These are phyloP conservation scores for Achlya flavicornis DNA, from an alignment of 2,888 invertebrate species.

Conservation along the genomic window DNA sequence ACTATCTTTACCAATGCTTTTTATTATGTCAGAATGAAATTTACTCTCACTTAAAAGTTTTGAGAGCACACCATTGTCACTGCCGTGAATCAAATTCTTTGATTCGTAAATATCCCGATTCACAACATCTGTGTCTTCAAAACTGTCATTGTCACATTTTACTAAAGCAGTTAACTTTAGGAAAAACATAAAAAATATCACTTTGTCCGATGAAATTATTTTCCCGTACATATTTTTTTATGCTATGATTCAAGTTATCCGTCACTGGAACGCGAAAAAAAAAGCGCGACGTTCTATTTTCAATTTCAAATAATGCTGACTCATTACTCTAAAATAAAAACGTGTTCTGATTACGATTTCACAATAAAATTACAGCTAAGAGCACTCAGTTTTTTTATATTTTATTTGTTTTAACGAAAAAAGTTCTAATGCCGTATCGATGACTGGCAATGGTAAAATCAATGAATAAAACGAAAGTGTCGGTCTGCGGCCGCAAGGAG, in stretches of 20 bases:
- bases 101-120: conserved; percentile 53
- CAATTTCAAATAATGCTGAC: background rate
- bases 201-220: conserved; percentile 32
- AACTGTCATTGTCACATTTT: conserved; percentile 39
- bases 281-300: conserved; percentile 4
- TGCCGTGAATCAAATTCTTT: conserved; percentile 50
- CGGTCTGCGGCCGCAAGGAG: conserved; percentile 42
- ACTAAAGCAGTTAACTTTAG: conserved; percentile 28
- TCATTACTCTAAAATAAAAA: background rate
- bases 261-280: conserved; percentile 2
- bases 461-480: conserved; percentile 58
- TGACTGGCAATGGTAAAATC: conserved; percentile 9
- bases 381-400: background rate
- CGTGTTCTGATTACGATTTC: background rate
- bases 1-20: conserved; percentile 45
- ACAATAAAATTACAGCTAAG: conserved; percentile 2
- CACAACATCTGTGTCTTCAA: conserved; percentile 37
- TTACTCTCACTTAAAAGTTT: conserved; percentile 56
- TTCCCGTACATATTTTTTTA: conserved; percentile 26
- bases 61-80: conserved; percentile 42
- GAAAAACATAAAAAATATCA: conserved; percentile 45
- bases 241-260: conserved; percentile 10
- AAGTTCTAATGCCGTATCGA: conserved; percentile 1
- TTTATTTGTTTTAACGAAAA: background rate
- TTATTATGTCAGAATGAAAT: conserved; percentile 53